phyloP scores from a whole-genome alignment of 2,888 invertebrate species.

The Platycheirus rosarum region DNA sequence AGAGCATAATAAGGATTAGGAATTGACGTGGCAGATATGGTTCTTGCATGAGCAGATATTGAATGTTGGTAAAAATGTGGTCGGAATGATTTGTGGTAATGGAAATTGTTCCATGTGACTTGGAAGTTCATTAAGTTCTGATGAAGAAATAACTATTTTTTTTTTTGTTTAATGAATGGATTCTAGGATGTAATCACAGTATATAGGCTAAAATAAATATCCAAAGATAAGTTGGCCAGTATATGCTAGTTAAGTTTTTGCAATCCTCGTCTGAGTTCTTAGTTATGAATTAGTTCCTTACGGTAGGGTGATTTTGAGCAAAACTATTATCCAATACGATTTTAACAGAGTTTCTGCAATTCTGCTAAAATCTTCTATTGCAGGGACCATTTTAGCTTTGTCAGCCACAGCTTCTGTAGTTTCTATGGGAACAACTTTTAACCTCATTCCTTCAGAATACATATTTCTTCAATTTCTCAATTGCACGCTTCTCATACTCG shows the following conservation, averaged over 20 bases:
- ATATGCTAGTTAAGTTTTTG: not conserved
- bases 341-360: no score
- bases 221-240: not conserved
- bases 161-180: conserved; percentile 16
- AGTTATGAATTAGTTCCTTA: not conserved
- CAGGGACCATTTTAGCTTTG: no score
- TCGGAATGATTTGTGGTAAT: not conserved
- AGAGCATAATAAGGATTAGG: conserved; percentile 65
- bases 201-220: conserved; percentile 26
- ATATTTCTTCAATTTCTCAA: no score
- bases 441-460: no score
- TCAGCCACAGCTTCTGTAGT: no score
- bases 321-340: no score
- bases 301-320: no score
- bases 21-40: conserved; percentile 67
- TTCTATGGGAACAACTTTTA: no score
- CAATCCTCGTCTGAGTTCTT: not conserved
- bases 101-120: conserved; percentile 39
- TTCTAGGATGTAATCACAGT: conserved; percentile 11
- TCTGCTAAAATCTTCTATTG: no score
- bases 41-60: conserved; percentile 58
- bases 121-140: conserved; percentile 41
- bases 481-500: no score
- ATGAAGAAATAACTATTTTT: conserved; percentile 12
- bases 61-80: conserved; percentile 13